phyloP scores from a whole-genome alignment of 2,888 invertebrate species.

The Chalcis sispes region DNA sequence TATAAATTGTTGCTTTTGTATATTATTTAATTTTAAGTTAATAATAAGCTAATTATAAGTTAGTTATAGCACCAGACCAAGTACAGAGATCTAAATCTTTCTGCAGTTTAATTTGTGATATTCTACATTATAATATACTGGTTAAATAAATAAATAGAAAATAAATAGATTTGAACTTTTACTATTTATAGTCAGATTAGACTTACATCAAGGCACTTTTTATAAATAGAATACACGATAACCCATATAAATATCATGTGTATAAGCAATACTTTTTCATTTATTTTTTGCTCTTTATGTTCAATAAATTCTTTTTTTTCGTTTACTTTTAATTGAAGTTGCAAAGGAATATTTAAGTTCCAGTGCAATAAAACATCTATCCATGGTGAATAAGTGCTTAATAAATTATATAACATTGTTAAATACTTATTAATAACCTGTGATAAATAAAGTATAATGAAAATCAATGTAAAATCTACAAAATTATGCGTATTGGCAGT shows the following conservation, averaged over 20 bases:
- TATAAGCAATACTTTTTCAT: constrained; percentile 36
- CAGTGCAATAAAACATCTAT: constrained; percentile 30
- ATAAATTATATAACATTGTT: constrained; percentile 48
- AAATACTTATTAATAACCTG: constrained; percentile 14
- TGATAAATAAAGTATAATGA: constrained; percentile 2
- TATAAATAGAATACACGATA: constrained; percentile 45
- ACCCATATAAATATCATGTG: constrained; percentile 51
- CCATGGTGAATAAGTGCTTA: constrained; percentile 38
- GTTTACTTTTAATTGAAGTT: constrained; percentile 41
- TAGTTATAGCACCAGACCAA: no score
- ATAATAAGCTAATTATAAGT: no score
- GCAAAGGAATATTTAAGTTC: constrained; percentile 30
- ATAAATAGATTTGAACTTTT: constrained; percentile 7
- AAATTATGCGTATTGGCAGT: not conserved
- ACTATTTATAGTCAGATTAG: constrained; percentile 14
- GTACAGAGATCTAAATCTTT: no score
- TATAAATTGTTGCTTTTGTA: no score
- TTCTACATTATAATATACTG: no score
- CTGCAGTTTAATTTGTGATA: no score
- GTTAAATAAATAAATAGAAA: not conserved
- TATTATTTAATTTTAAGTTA: no score
- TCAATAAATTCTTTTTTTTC: constrained; percentile 20
- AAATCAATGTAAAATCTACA: not conserved
- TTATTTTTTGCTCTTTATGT: constrained; percentile 13
- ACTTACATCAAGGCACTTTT: constrained; percentile 59